A percentile compares a stretch with the other conserved stretches of the same genome.
These are phyloP conservation scores for Cladopsammia gracilis DNA, from an alignment of 64 coral and sea anemone genomes.

Conservation along the genomic window DNA sequence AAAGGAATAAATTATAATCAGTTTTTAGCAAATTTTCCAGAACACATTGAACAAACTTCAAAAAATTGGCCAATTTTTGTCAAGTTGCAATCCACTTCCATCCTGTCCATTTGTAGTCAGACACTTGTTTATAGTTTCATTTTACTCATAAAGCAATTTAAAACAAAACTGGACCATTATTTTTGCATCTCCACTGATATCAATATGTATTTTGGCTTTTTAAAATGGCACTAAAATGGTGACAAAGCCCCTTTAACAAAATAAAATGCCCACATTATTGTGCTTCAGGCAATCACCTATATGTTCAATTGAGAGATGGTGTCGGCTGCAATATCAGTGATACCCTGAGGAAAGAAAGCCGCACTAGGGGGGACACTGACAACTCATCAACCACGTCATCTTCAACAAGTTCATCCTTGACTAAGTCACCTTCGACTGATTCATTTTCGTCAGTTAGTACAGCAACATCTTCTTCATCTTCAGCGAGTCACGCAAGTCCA, in stretches of 20 bases:
- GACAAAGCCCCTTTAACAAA: background rate
- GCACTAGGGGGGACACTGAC: background rate
- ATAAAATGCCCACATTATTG: background rate
- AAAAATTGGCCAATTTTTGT: no score
- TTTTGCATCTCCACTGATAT: no score
- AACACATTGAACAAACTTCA: no score
- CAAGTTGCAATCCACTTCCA: no score
- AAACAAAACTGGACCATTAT: no score
- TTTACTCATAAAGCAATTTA: no score
- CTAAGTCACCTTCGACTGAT: slow-evolving; percentile 10
- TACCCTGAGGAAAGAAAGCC: slow-evolving; percentile 38
- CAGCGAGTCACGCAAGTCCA: background rate
- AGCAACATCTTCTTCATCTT: background rate
- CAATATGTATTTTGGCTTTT: no score
- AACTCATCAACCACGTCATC: background rate
- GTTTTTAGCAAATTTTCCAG: no score
- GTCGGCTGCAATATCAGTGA: slow-evolving; percentile 25
- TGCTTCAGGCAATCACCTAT: slow-evolving; percentile 64
- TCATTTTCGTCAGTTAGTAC: slow-evolving; percentile 15
- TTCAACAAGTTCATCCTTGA: background rate
- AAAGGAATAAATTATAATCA: no score
- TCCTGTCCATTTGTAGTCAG: no score
- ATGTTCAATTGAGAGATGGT: slow-evolving; percentile 57
- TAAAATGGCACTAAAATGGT: background rate
- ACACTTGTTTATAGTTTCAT: no score